These are phyloP conservation scores for Synergus gifuensis DNA, from an alignment of 2,888 invertebrate species.

Conservation along the genomic window DNA sequence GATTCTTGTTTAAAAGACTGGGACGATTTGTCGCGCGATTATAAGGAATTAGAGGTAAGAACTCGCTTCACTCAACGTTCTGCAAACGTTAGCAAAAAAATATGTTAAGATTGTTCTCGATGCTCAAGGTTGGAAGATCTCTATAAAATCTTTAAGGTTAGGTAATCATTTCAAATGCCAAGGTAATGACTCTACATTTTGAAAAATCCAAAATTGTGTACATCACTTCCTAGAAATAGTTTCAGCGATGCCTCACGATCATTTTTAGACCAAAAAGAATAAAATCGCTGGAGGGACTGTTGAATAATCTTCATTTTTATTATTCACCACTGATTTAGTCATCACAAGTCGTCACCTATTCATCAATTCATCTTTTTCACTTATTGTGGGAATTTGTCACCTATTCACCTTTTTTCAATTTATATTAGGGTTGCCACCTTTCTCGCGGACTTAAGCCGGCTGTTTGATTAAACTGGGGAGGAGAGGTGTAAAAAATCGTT, in stretches of 20 bases:
- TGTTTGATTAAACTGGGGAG: too few species aligned
- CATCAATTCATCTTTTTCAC: not conserved
- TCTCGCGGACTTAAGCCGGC: too few species aligned
- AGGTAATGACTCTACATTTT: not conserved
- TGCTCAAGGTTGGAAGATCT: not conserved
- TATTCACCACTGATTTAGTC: too few species aligned
- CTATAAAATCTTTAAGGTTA: not conserved
- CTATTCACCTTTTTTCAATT: slow-evolving; percentile 40
- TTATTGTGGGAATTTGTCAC: not conserved
- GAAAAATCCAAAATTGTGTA: not conserved
- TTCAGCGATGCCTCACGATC: too few species aligned
- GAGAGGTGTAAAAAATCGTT: too few species aligned
- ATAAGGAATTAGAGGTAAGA: slow-evolving; percentile 89
- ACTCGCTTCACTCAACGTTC: not conserved
- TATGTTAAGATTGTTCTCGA: not conserved
- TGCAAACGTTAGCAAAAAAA: not conserved
- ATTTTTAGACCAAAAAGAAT: too few species aligned
- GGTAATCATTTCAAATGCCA: not conserved
- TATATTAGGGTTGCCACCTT: too few species aligned
- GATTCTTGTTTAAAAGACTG: slow-evolving; percentile 84
- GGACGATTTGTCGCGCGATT: slow-evolving; percentile 89
- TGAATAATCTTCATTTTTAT: too few species aligned
- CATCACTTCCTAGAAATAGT: not conserved
- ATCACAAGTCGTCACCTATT: too few species aligned
- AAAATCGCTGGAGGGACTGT: too few species aligned